Evolutionary conservation across 2,113 vertebrate species (phyloP), one percentile per base, ranked within the genome.

Genomic region (Stegastes partitus): DNA sequence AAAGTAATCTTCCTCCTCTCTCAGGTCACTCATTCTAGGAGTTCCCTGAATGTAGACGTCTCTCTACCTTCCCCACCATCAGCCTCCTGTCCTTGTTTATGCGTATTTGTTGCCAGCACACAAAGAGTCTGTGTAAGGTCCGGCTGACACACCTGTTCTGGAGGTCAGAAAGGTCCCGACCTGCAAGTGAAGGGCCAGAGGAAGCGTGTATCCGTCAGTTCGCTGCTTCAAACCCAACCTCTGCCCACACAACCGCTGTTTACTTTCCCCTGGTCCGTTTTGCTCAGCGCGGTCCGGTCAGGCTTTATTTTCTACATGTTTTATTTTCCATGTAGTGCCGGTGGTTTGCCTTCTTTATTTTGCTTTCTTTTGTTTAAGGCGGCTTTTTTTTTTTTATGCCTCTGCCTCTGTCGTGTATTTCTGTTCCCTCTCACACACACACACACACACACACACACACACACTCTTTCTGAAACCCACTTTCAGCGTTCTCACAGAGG

Each of bases 401-500:
- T 76, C 39, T 68, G 45, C 10, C 49, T 68, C 16, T 75, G 28
- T 59, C 54, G 18, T 49, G 19, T 70, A 50, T 65, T 39, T 80
- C 37, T 58, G 16, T 58, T 68, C 50, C 55, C 21, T 31, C 37
- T 22, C 53, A 54, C 65, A 28, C 11, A 11, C 31, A 26, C 37
- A 19, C 34, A 73, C 64, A 45, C 65, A 72, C 54, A 57, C 61
- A 64, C 53, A 67, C 51, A 65, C 19, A 21, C 55, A 34, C 51
- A 4, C 44, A 11, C 16, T 19, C 45, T 65, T 73, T 76, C 82
- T 79, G 54, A 54, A 74, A 66, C 37, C 64, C 68, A 16, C 64
- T 87, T 89, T 89, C 93, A 93, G 91, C 83, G 57, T 93, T 90
- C 90, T 91, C 87, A 86, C 90, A 91, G 88, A 80, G 81, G 80